Percentiles rank a stretch among this genome's conserved stretches.
These are phyloP conservation scores for Callyntrura sp. DNA, from an alignment of 2,888 invertebrate genomes.

Conservation along the genomic window DNA sequence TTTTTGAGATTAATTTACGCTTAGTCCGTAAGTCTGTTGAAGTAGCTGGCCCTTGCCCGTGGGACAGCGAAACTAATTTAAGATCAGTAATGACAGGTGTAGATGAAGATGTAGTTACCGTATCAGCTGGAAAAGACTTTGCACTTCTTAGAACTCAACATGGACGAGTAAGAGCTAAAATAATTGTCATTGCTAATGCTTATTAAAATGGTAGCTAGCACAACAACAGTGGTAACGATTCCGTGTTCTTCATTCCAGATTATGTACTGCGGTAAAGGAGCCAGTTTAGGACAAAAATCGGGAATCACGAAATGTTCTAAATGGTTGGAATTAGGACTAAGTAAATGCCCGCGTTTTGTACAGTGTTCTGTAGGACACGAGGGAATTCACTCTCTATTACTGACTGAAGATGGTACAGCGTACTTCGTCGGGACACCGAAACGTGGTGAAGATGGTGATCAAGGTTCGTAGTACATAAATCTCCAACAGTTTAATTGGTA, in stretches of 20 bases:
- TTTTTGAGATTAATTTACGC: constrained; percentile 91
- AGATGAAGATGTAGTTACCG: constrained; percentile 92
- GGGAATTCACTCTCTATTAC: constrained; percentile 94
- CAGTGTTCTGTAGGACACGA: constrained; percentile 97
- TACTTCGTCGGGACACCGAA: constrained; percentile 95
- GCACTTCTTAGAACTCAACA: constrained; percentile 93
- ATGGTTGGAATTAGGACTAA: constrained; percentile 88
- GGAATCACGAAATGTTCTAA: constrained; percentile 84
- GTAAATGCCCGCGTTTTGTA: constrained; percentile 90
- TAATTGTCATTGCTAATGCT: too few species aligned
- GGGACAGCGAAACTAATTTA: constrained; percentile 89
- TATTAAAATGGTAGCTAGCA: too few species aligned
- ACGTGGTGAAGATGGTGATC: constrained; percentile 97
- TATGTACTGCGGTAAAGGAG: constrained; percentile 94
- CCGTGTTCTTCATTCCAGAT: constrained; percentile 87
- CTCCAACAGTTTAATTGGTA: too few species aligned
- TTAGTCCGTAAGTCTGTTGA: constrained; percentile 92
- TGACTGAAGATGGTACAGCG: constrained; percentile 97
- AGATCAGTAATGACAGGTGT: constrained; percentile 86
- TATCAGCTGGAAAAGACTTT: constrained; percentile 96
- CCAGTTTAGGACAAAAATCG: constrained; percentile 93
- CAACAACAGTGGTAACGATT: neutral
- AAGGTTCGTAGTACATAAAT: constrained; percentile 87
- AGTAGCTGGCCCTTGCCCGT: constrained; percentile 90
- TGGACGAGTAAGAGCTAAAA: constrained; percentile 90